Base-by-base conservation (phyloP, 2,888 invertebrate genomes). In the Sipha maydis region DNA sequence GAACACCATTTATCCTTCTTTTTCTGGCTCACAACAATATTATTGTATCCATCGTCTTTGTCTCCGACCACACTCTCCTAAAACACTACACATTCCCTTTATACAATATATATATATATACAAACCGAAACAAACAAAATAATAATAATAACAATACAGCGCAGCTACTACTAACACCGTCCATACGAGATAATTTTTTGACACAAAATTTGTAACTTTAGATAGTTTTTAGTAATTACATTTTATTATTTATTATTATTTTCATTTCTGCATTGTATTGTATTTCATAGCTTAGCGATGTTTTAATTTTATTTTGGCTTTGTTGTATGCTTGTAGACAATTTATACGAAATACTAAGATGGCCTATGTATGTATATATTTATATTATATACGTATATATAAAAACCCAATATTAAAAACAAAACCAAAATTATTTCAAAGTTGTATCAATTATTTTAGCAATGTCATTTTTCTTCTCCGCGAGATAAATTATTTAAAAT, bases 321-420 rank as follows among this genome's bases (percentile, higher is more conserved):
- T 89, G 84, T 85, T 78, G 86, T 89, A 79, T 83, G 85, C 78
- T 89, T 89, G 54, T 71, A 84, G 28, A 69, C 28, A 17, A 76
- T 83, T 48, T 41, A 41, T 48, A 67, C 17, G 25, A 41, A 84
- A 76, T 28, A 56, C 73, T 75, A 56, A 41, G 25, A 9, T 71
- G 14, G 14, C 48, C 48, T 48, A 3, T 48, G 48, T 48, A 48
- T 48, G 48, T 14, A 48, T 41, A 41, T 41, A 41, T 41, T 14
- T 48, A 14, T 48, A 48, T 41, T 48, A 48, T 48, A 14, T 48
- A 48, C 48, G 48, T 48, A 48, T 48, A 48, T 14, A 48, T 8
- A 71, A 71, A 31, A 71, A 14, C 28, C 3, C 71, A 28, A 71
- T 28, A 61, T 17, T 17, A 31, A 28, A 28, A 9, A 28, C 14